A percentile compares a stretch with the other conserved stretches of the same genome.
These are phyloP conservation scores for Brachionus asplanchnoidis DNA, from an alignment of 1,140 invertebrate genomes.

Conservation along the genomic window DNA sequence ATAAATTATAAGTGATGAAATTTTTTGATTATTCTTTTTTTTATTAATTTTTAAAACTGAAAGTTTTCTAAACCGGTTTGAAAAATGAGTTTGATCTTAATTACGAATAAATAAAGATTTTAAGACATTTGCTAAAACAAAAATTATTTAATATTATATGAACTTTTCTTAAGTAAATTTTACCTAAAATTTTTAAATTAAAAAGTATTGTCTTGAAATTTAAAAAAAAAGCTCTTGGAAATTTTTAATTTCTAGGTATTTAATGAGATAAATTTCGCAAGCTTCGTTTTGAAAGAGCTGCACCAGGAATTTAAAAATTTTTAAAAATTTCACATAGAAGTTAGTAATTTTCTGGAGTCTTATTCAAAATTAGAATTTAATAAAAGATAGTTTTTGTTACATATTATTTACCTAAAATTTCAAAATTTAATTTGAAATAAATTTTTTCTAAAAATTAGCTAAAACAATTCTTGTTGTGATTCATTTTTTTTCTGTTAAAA, in stretches of 20 bases:
- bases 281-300: not conserved
- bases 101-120: not conserved
- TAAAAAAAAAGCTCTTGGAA: not conserved
- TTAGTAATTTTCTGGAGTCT: not conserved
- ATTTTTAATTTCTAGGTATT: not conserved
- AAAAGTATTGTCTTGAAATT: not conserved
- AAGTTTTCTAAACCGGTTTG: not conserved
- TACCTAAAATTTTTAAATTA: not conserved
- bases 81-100: not conserved
- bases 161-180: slow-evolving; percentile 5
- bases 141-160: not conserved
- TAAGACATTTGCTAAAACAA: not conserved
- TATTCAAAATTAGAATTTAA: not conserved
- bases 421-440: too few relatives aligned
- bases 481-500: too few relatives aligned
- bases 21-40: too few relatives aligned
- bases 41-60: too few relatives aligned
- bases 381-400: too few relatives aligned
- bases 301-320: not conserved
- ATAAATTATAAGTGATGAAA: not conserved
- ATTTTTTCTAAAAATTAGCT: too few relatives aligned
- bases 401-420: too few relatives aligned
- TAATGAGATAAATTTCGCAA: not conserved
- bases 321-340: not conserved
- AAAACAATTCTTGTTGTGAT: too few relatives aligned